These are phyloP conservation scores for Lasioglossum albipes DNA, from an alignment of 1,140 invertebrate species.

Conservation along the genomic window DNA sequence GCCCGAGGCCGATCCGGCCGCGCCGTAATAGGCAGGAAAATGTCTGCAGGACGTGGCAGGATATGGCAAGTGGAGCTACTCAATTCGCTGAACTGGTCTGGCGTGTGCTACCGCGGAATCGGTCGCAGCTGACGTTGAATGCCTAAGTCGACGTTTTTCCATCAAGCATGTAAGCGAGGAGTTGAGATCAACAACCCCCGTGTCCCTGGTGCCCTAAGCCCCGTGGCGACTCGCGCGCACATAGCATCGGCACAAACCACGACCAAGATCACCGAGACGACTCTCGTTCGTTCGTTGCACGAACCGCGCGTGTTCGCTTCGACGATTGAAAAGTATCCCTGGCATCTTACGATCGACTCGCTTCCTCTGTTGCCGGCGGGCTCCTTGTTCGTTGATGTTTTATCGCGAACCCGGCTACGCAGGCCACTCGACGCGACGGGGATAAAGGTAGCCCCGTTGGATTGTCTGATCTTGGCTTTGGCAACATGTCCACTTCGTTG, in stretches of 20 bases:
- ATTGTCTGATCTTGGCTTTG: not conserved
- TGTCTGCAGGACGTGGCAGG: conserved; percentile 64
- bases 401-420: not conserved
- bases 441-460: not conserved
- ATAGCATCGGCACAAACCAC: not conserved
- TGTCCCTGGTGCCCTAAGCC: conserved; percentile 54
- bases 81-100: conserved; percentile 75
- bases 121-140: conserved; percentile 72
- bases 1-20: conserved; percentile 57
- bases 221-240: conserved; percentile 28
- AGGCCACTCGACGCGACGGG: not conserved
- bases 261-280: conserved; percentile 22
- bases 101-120: conserved; percentile 66
- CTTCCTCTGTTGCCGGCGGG: not conserved
- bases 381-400: not conserved
- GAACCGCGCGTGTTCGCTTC: not conserved
- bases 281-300: not conserved
- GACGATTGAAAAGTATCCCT: not conserved
- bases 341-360: not conserved
- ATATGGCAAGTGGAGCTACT: conserved; percentile 67
- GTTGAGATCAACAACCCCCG: conserved; percentile 65
- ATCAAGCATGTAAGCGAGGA: conserved; percentile 44
- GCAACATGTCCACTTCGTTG: no score
- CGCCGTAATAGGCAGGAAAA: conserved; percentile 74
- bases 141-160: conserved; percentile 73